phyloP scores from a whole-genome alignment of 2,888 invertebrate species.

The Tenthredo amoena region DNA sequence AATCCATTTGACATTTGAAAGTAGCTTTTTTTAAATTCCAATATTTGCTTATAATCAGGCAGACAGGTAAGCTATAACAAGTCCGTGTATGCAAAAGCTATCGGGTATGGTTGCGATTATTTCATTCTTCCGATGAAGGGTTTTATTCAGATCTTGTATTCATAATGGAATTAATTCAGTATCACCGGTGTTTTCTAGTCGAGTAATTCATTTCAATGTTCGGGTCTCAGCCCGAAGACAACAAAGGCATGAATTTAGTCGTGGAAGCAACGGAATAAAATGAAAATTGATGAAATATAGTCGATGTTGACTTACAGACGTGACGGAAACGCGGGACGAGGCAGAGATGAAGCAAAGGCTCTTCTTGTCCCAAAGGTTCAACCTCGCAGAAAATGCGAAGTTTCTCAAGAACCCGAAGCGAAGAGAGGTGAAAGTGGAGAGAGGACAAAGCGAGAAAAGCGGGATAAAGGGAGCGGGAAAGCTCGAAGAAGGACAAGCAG shows the following conservation, averaged over 20 bases:
- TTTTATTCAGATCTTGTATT: neutral
- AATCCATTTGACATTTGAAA: neutral
- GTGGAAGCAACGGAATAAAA: neutral
- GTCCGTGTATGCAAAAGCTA: neutral
- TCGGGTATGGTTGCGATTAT: neutral
- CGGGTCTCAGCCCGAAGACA: neutral
- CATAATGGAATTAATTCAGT: neutral
- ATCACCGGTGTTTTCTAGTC: neutral
- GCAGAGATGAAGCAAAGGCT: neutral
- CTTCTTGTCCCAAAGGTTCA: neutral
- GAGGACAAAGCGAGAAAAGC: neutral
- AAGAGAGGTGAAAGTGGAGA: neutral
- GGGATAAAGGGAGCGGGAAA: neutral
- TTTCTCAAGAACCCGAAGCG: neutral
- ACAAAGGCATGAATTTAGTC: slow-evolving; percentile 17
- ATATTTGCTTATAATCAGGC: neutral
- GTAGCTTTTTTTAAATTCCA: neutral
- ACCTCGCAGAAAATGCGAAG: neutral
- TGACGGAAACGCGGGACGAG: neutral
- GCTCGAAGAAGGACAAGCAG: neutral
- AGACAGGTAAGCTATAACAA: neutral
- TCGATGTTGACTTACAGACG: neutral
- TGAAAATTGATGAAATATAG: neutral
- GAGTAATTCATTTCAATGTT: slow-evolving; percentile 18
- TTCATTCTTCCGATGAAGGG: neutral